Base-by-base conservation (phyloP, 2,113 vertebrate genomes). In the Herpailurus yagouaroundi region DNA sequence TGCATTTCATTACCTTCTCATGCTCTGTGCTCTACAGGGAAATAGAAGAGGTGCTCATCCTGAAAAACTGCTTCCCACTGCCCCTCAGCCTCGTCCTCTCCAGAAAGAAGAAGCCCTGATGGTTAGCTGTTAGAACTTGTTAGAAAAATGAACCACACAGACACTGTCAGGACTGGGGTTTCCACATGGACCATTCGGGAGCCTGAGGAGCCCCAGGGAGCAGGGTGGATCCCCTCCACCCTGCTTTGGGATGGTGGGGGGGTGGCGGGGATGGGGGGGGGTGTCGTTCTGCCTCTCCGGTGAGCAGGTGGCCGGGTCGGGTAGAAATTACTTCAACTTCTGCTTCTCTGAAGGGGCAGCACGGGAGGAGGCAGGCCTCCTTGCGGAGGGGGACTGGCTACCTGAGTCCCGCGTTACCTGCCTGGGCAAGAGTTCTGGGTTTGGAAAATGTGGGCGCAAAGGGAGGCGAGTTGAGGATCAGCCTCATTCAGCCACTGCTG, bases 361-460 rank as follows among this genome's bases (percentile, higher is more conserved):
- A 6, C 0, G 1, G 1, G 0, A 38, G 23, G 25, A 77, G 14
- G 21, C 1, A 45, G 0, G 31, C 21, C 19, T 87, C 48, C 74
- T 90, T 25, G 23, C 68, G 36, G 31, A n/a, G 3, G 23, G 81
- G 45, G 12, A n/a, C 33, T 76, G 63, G 91, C 10, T 73, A 38
- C 52, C 69, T 6, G 60, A 50, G 57, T 60, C 29, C 25, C 55
- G 41, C 5, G 27, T 23, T 41, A 60, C 73, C 33, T 52, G 10
- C 38, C 19, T 12, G 25, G 52, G 29, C 2, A 25, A 38, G 23
- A 36, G 33, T 48, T 69, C 81, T 76, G 38, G 63, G 16, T 86
- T 82, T 83, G 31, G 68, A 52, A 64, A n/a, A 66, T 3, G 3
- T 23, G 31, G 23, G 27, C 15, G 13, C 21, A 50, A 27, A 63